Evolutionary conservation across 2,113 vertebrate genomes (phyloP).

Genomic region (Catharus fuscescens): DNA sequence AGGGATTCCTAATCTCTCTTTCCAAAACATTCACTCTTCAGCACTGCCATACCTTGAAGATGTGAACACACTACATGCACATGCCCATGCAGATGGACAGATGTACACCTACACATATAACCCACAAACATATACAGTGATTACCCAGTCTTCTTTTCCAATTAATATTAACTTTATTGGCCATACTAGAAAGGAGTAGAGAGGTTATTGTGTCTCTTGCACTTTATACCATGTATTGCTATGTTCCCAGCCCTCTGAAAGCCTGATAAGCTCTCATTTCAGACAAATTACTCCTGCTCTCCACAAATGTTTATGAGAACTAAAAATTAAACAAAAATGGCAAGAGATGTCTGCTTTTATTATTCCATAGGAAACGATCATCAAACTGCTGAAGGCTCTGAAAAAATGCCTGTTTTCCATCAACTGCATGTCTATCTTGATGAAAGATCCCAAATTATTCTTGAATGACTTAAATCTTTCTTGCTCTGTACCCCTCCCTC

Average conservation of each 20-base stretch:
- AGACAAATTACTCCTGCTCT: slow-evolving; percentile 46
- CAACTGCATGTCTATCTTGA: not conserved
- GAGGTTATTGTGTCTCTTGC: not conserved
- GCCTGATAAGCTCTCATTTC: slow-evolving; percentile 19
- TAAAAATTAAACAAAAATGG: slow-evolving; percentile 59
- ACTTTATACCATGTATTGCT: slow-evolving; percentile 28
- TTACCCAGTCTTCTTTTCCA: not conserved
- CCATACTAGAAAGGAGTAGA: not conserved
- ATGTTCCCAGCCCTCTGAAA: slow-evolving; percentile 4
- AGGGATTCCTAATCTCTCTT: slow-evolving; percentile 19
- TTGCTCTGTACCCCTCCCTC: not conserved
- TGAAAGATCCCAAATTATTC: slow-evolving; percentile 20
- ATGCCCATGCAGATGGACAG: not conserved
- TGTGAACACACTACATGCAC: not conserved
- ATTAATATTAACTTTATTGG: not conserved
- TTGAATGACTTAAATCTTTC: not conserved
- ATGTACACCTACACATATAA: not conserved
- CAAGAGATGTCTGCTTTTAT: slow-evolving; percentile 33
- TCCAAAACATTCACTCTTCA: slow-evolving; percentile 52
- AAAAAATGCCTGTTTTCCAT: slow-evolving; percentile 61
- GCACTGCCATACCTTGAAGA: slow-evolving; percentile 17
- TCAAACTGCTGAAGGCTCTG: slow-evolving; percentile 30
- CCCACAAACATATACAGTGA: not conserved
- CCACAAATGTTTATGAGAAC: slow-evolving; percentile 12
- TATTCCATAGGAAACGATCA: not conserved